Evolutionary conservation across 2,797 vertebrate species (phyloP).

Genomic region (Sebastolobus alascanus): DNA sequence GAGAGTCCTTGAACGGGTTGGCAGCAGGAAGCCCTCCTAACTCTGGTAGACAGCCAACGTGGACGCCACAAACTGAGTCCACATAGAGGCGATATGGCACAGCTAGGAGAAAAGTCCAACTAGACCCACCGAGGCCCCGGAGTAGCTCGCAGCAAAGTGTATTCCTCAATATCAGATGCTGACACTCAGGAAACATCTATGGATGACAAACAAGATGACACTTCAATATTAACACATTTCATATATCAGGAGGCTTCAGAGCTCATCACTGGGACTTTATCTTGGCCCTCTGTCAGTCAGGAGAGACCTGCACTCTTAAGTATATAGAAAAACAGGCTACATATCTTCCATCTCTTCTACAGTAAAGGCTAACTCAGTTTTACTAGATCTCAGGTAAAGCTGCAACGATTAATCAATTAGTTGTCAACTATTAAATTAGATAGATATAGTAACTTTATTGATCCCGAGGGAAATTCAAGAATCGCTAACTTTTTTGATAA

Average conservation of each 20-base stretch:
- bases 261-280: background rate
- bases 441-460: no score
- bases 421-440: no score
- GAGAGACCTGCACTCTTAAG: no score
- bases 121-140: slow-evolving; percentile 73
- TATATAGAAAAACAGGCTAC: no score
- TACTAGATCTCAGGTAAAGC: no score
- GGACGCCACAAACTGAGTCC: slow-evolving; percentile 92
- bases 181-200: slow-evolving; percentile 87
- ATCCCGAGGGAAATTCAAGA: no score
- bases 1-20: slow-evolving; percentile 88
- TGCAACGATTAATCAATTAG: no score
- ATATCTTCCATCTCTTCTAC: background rate
- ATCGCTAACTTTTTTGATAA: no score
- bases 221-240: background rate
- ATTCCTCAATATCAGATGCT: slow-evolving; percentile 9
- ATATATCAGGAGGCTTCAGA: background rate
- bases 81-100: slow-evolving; percentile 92
- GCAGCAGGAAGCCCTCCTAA: slow-evolving; percentile 91
- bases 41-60: slow-evolving; percentile 90
- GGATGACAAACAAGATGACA: slow-evolving; percentile 8
- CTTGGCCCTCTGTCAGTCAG: background rate
- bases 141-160: slow-evolving; percentile 85
- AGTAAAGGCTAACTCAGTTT: background rate
- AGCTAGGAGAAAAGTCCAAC: slow-evolving; percentile 89